Percentiles rank a stretch among this genome's conserved stretches.
These are phyloP conservation scores for Tenodera sinensis DNA, from an alignment of 2,888 invertebrate species.

Conservation along the genomic window DNA sequence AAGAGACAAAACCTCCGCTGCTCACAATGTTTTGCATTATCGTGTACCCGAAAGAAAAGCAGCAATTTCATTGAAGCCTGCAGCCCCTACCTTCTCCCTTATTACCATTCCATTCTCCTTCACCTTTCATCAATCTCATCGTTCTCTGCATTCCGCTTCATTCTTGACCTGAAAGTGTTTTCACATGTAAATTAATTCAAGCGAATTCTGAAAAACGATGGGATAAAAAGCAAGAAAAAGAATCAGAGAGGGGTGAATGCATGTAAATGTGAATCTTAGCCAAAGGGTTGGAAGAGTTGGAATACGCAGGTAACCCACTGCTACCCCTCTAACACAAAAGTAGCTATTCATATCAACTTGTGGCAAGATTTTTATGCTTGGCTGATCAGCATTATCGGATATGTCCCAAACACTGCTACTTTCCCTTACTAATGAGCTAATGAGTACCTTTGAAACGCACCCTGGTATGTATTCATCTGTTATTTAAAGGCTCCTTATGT, in stretches of 20 bases:
- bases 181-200: conserved; percentile 23
- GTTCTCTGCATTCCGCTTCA: background rate
- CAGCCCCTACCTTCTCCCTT: background rate
- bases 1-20: background rate
- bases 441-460: background rate
- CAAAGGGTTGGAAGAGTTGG: background rate
- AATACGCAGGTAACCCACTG: background rate
- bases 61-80: background rate
- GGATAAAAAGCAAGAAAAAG: background rate
- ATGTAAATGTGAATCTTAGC: background rate
- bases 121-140: background rate
- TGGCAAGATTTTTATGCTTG: background rate
- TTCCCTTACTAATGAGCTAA: background rate
- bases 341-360: background rate
- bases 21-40: background rate
- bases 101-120: background rate
- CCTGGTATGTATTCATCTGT: too few species aligned
- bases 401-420: background rate
- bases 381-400: background rate
- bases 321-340: background rate
- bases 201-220: conserved; percentile 9
- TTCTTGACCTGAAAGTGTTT: conserved; percentile 22
- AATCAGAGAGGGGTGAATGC: background rate
- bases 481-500: too few species aligned
- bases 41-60: background rate